These are phyloP conservation scores for Listronotus oregonensis DNA, from an alignment of 1,140 invertebrate species.

Conservation along the genomic window DNA sequence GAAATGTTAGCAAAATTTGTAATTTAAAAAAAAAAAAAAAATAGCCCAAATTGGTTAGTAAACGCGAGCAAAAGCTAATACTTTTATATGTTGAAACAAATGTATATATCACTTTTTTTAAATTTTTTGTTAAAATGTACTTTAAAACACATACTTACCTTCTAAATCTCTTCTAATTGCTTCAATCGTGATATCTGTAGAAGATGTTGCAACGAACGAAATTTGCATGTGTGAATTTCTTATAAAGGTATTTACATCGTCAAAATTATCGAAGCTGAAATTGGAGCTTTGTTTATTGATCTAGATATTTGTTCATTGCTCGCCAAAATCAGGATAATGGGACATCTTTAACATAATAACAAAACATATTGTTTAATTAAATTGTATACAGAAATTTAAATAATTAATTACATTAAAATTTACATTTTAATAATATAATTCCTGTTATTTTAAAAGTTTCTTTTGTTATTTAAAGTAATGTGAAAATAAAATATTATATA, in stretches of 20 bases:
- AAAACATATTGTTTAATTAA: background rate
- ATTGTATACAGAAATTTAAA: no score
- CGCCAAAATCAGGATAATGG: constrained; percentile 62
- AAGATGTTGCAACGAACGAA: constrained; percentile 63
- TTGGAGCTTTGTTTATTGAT: constrained; percentile 61
- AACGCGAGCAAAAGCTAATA: no score
- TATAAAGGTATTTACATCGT: constrained; percentile 65
- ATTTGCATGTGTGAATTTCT: constrained; percentile 64
- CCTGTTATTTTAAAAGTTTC: no score
- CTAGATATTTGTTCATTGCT: constrained; percentile 63
- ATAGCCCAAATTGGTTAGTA: no score
- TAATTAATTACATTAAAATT: no score
- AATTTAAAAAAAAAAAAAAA: no score
- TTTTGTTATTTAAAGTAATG: no score
- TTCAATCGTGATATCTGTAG: constrained; percentile 64
- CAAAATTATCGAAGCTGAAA: constrained; percentile 60
- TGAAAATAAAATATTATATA: no score
- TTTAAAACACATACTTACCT: constrained; percentile 61
- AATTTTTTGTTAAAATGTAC: background rate
- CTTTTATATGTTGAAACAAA: no score
- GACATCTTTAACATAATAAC: constrained; percentile 50
- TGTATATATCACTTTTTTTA: no score
- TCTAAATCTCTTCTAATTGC: constrained; percentile 65
- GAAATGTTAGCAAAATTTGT: no score
- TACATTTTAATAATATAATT: no score